Base-by-base conservation (phyloP, 2,888 invertebrate genomes). In the Amaurobius ferox region DNA sequence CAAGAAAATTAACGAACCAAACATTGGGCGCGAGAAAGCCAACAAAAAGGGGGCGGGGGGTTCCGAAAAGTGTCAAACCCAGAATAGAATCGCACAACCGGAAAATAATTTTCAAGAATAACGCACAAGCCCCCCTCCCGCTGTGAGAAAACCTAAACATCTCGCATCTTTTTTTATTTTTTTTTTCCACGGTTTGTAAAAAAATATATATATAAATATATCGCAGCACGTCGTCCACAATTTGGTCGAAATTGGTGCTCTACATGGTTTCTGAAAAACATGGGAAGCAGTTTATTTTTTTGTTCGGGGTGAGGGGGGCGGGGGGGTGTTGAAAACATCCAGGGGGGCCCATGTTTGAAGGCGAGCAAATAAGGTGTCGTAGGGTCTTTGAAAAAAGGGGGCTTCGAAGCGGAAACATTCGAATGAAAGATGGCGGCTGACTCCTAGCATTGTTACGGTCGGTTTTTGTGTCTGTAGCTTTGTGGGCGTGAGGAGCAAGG, bases 241-340 rank as follows among this genome's bases (percentile, higher is more conserved):
- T 71, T 83, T 83, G 62, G 67, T 70, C 76, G 44, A 76, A 83
- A 83, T 83, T 83, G 81, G 74, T 32, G 70, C 62, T 83, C 71
- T 85, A 85, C 83, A 85, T 85, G 55, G 23, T 23, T 55, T 55
- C 55, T 55, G 23, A n/a, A 55, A 55, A 55, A 55, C 55, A 55
- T 55, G 55, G 55, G 55, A 23, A 55, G 55, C 55, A 55, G 55
- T 55, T 55, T 55, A 55, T 55, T 55, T 55, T n/a, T 55, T 55
- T 55, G 55, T 55, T 35, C 35, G 35, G 9, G 9, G 16, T 9
- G 16, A 44, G 16, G 13, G 44, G 9, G 55, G n/a, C n/a, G 9
- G 1, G 19, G 6, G 30, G 30, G 64, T 29, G 64, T 64, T 30
- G 30, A 64, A 64, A 64, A 64, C 29, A 64, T 64, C 29, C n/a